A percentile compares a stretch with the other conserved stretches of the same genome.
Conservation (phyloP, 2,888 invertebrate species). For the Athripsodes cinereus region DNA sequence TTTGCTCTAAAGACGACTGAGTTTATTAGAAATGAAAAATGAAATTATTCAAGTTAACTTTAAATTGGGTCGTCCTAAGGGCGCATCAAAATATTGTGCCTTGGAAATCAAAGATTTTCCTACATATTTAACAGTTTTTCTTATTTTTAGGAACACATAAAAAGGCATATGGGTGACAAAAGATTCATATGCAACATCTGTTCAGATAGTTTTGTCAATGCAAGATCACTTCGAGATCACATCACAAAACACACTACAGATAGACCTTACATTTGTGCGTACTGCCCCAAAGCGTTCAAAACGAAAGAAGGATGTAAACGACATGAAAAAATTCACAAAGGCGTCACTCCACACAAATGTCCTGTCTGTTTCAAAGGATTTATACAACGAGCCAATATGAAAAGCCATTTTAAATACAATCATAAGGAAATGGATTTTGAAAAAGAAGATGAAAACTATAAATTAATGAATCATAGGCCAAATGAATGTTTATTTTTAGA, state of each 20-base stretch:
- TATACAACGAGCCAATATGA: slow-evolving; percentile 21
- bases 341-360: slow-evolving; percentile 18
- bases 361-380: slow-evolving; percentile 20
- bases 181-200: background rate
- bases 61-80: no score
- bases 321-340: slow-evolving; percentile 22
- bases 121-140: no score
- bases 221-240: slow-evolving; percentile 8
- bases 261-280: slow-evolving; percentile 20
- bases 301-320: slow-evolving; percentile 14
- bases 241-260: slow-evolving; percentile 16
- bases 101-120: no score
- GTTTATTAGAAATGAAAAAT: no score
- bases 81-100: no score
- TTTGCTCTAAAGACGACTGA: no score
- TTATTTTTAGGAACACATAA: background rate
- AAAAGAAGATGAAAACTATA: background rate
- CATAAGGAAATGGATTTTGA: slow-evolving; percentile 18
- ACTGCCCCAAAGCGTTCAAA: slow-evolving; percentile 16
- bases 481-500: no score
- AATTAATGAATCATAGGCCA: no score
- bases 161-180: background rate
- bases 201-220: background rate
- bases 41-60: no score
- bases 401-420: slow-evolving; percentile 21